Evolutionary conservation across 2,888 invertebrate genomes (phyloP), one percentile per base, ranked within the genome.

Genomic region (Amphimallon solstitiale): DNA sequence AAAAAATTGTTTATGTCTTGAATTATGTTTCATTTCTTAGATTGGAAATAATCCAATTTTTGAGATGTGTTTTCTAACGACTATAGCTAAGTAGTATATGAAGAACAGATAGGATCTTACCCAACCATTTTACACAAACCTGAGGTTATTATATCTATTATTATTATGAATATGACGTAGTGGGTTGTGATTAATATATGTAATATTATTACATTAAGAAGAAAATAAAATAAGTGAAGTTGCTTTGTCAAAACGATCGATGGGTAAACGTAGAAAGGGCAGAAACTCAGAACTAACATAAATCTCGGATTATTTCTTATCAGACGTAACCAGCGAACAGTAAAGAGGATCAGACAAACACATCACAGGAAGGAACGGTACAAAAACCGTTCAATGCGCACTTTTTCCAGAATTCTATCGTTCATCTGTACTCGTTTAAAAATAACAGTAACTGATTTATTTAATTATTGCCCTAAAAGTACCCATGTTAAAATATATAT

Each of bases 251-350:
- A 19, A 37, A 38, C 49, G 56, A 61, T 61, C 61, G 29, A 19
- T 10, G 45, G 61, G 23, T 1, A 17, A 10, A 23, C 34, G 46
- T 23, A 15, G 49, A 15, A 46, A 56, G 37, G 64, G 63, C 10
- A 46, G 71, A 77, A 78, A 77, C 75, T 76, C 74, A 75, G 79
- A 79, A 81, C 81, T 80, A 79, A 79, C 81, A 81, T 81, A 82
- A 82, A 82, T 82, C 81, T 78, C 67, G 80, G 81, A 81, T 82
- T 81, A 81, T 73, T 74, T 75, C 79, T 79, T 82, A 82, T 82
- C 82, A 76, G 77, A 67, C 73, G 76, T 73, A 79, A 76, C 79
- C 81, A 82, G 78, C 79, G 81, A 80, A 77, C 81, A 79, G 78
- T 79, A 79, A 79, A 80, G 78, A 76, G 79, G 79, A 79, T 79